Percentiles rank a stretch among this genome's conserved stretches.
These are phyloP conservation scores for Dendrophyllia cribrosa DNA, from an alignment of 64 coral and sea anemone genomes.

Conservation along the genomic window DNA sequence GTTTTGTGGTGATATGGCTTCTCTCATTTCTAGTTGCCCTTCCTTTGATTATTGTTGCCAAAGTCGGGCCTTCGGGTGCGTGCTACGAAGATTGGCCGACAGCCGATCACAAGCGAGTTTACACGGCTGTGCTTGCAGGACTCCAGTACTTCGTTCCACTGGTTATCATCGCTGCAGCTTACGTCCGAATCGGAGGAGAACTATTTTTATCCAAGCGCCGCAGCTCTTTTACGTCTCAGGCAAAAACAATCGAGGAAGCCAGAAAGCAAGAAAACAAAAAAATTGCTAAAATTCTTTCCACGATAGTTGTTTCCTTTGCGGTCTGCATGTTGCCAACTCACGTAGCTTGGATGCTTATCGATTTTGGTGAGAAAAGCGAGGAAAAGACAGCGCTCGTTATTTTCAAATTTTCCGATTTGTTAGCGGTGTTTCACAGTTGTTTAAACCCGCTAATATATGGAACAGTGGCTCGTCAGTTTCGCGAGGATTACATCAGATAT, in stretches of 20 bases:
- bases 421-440: slow-evolving; percentile 73
- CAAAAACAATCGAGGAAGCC: background rate
- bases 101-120: slow-evolving; percentile 47
- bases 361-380: slow-evolving; percentile 2
- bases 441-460: slow-evolving; percentile 67
- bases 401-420: slow-evolving; percentile 30
- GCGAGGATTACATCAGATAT: slow-evolving; percentile 77
- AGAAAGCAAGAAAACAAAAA: slow-evolving; percentile 22
- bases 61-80: background rate
- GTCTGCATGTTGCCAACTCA: slow-evolving; percentile 11
- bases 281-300: slow-evolving; percentile 15
- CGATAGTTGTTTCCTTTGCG: background rate
- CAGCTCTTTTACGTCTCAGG: background rate
- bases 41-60: slow-evolving; percentile 58
- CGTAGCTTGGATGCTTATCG: background rate
- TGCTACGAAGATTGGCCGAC: slow-evolving; percentile 63
- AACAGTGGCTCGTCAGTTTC: slow-evolving; percentile 70
- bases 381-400: slow-evolving; percentile 1
- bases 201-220: slow-evolving; percentile 9
- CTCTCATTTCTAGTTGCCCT: slow-evolving; percentile 57
- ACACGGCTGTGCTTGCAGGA: slow-evolving; percentile 47
- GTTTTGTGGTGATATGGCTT: slow-evolving; percentile 42
- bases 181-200: slow-evolving; percentile 32
- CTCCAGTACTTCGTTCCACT: slow-evolving; percentile 62
- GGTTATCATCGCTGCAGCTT: slow-evolving; percentile 53